A percentile compares a stretch with the other conserved stretches of the same genome.
phyloP scores from a whole-genome alignment of 2,888 invertebrate species.

The Drosophila algonquin region DNA sequence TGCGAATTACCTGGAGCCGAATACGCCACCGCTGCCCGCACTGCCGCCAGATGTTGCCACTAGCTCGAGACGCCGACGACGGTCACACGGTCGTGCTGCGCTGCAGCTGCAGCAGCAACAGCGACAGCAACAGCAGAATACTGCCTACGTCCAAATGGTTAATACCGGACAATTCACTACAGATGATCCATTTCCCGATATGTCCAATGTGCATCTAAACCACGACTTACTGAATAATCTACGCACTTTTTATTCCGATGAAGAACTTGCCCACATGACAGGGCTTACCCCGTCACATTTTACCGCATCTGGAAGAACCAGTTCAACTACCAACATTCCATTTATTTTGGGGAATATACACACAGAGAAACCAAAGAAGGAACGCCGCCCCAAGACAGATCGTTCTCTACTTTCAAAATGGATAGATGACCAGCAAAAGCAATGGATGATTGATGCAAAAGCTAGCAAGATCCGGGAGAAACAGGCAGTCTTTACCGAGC shows the following conservation, averaged over 20 bases:
- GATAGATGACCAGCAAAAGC: slow-evolving; percentile 37
- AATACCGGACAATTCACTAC: background rate
- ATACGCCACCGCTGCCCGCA: slow-evolving; percentile 49
- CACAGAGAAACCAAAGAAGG: background rate
- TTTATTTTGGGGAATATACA: background rate
- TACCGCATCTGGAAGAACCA: background rate
- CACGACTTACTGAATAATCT: background rate
- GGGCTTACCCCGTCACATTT: background rate
- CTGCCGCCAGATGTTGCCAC: slow-evolving; percentile 21
- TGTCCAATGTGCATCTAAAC: background rate
- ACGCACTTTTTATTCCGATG: background rate
- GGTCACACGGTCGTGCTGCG: slow-evolving; percentile 33
- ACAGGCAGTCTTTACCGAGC: slow-evolving; percentile 54
- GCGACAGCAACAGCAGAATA: background rate
- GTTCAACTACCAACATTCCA: background rate
- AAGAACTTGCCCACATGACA: background rate
- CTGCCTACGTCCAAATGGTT: background rate
- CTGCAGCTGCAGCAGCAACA: slow-evolving; percentile 5
- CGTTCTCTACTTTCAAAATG: slow-evolving; percentile 49
- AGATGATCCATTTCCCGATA: background rate
- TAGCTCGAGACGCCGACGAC: slow-evolving; percentile 47
- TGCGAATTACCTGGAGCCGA: slow-evolving; percentile 64
- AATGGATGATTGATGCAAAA: background rate
- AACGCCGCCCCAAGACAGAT: background rate
- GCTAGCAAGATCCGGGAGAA: slow-evolving; percentile 1